Base-by-base conservation (phyloP, 2,888 invertebrate species). In the Scelioninae gen. 1 region DNA sequence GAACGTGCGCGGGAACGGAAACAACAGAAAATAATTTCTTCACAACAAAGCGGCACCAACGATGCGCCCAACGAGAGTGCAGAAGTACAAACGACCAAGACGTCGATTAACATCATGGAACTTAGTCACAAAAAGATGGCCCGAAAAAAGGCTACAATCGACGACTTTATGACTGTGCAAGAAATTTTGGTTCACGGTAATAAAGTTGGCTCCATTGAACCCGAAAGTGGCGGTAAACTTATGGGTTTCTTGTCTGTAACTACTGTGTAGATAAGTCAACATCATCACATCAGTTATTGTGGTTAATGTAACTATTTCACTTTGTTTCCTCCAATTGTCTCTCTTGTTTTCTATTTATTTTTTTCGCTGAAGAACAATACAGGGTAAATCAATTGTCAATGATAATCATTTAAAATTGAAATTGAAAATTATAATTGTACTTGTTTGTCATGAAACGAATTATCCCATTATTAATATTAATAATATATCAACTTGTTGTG, bases 1-100 rank as follows among this genome's bases (percentile, higher is more conserved):
- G 96, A 96, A 88, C 94, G 94, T 68, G 95, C 96, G 0, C 93
- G 94, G 56, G 95, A 96, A 88, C 93, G 95, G 51, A 93, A 94
- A 65, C 94, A 94, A 85, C 92, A 93, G 74, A 93, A 89, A 58
- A 66, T 87, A 69, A 83, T 87, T 65, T 77, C 85, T 76, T 87
- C 84, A 51, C 88, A 87, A 62, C 88, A 88, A 40, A 89, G 86
- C 53, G 89, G 91, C 51, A 79, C 45, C 40, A 68, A 89, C 58
- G 90, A 92, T 45, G 81, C 90, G 31, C 85, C 88, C 11, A 86
- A 84, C 83, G 91, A 91, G 6, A 87, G 87, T 55, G 79, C 72
- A 60, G 90, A 92, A 16, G 90, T 91, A n/a, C 93, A 93, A 72
- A 86, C 88, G 0, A 85, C 88, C 29, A 93, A 93, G 83, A 93